Evolutionary conservation across 2,888 invertebrate species (phyloP).

Genomic region (Cerceris ruficornis): DNA sequence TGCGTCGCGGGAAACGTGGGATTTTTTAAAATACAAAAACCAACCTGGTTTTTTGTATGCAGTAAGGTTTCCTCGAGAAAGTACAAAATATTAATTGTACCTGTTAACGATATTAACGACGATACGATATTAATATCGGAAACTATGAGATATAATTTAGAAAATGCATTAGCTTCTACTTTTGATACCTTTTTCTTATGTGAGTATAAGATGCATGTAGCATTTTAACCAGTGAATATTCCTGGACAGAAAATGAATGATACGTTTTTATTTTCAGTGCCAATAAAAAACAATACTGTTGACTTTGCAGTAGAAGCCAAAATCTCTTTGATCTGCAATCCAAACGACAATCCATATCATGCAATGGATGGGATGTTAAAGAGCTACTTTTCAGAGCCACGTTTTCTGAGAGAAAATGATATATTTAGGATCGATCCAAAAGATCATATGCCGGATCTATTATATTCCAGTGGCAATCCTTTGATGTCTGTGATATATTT

Average conservation of each 20-base stretch:
- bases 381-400: conserved; percentile 87
- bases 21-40: conserved; percentile 12
- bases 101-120: conserved; percentile 44
- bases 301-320: conserved; percentile 69
- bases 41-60: conserved; percentile 68
- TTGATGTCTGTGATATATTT: conserved; percentile 78
- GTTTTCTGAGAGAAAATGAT: conserved; percentile 86
- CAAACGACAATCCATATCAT: conserved; percentile 70
- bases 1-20: conserved; percentile 65
- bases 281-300: conserved; percentile 42
- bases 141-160: conserved; percentile 71
- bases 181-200: conserved; percentile 70
- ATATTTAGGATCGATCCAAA: conserved; percentile 86
- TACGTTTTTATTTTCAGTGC: conserved; percentile 60
- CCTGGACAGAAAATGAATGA: neutral
- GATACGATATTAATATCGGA: conserved; percentile 71
- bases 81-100: conserved; percentile 72
- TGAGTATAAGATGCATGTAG: conserved; percentile 60
- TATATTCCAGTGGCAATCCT: conserved; percentile 73
- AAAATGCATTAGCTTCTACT: conserved; percentile 55
- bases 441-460: conserved; percentile 79
- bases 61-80: conserved; percentile 63
- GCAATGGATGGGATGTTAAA: conserved; percentile 85
- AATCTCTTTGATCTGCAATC: conserved; percentile 73
- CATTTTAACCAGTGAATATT: neutral